These are phyloP conservation scores for Cheilosia pagana DNA, from an alignment of 2,888 invertebrate genomes.

Conservation along the genomic window DNA sequence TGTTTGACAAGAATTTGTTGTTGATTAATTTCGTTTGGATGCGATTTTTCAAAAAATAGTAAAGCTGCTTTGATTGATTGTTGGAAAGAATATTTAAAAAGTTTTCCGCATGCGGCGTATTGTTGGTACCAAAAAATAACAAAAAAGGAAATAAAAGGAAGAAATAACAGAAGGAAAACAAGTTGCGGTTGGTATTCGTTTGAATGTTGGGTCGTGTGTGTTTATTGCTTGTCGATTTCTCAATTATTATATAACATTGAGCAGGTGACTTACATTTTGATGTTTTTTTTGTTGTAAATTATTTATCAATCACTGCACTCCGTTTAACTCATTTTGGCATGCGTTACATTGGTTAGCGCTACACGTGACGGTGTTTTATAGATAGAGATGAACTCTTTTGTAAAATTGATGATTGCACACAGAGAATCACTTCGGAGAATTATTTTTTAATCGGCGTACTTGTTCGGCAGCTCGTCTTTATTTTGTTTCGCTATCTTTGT, in stretches of 20 bases:
- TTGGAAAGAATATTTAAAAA: background rate
- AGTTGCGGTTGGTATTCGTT: slow-evolving; percentile 22
- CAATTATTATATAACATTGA: slow-evolving; percentile 31
- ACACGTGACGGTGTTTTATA: background rate
- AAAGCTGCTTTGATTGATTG: slow-evolving; percentile 50
- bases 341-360: slow-evolving; percentile 1
- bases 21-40: slow-evolving; percentile 32
- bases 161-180: slow-evolving; percentile 7
- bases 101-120: background rate
- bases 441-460: slow-evolving; percentile 7
- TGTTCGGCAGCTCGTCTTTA: slow-evolving; percentile 5
- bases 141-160: slow-evolving; percentile 3
- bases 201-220: slow-evolving; percentile 6
- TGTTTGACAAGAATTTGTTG: slow-evolving; percentile 12
- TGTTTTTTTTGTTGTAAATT: background rate
- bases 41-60: slow-evolving; percentile 25
- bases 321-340: slow-evolving; percentile 38
- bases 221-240: slow-evolving; percentile 40
- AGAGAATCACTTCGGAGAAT: slow-evolving; percentile 7
- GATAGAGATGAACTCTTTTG: background rate
- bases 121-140: background rate
- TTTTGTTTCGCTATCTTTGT: slow-evolving; percentile 1
- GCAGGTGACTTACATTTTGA: slow-evolving; percentile 63
- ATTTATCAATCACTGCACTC: slow-evolving; percentile 28
- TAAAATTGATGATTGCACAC: slow-evolving; percentile 10